Evolutionary conservation across 2,888 invertebrate genomes (phyloP).

Genomic region (Drosophila hawaiiensis): DNA sequence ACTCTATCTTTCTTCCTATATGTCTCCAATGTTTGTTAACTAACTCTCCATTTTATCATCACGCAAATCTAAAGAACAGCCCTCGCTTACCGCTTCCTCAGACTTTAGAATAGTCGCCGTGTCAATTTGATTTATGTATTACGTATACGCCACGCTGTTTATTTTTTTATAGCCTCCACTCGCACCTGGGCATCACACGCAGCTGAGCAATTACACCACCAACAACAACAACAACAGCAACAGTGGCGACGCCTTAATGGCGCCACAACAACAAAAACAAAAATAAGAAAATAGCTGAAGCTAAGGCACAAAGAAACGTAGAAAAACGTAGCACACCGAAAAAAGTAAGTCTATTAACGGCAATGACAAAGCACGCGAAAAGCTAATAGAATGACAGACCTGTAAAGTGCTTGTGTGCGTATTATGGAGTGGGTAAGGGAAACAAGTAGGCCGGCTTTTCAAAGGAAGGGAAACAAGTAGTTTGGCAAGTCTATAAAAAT

Average conservation of each 20-base stretch:
- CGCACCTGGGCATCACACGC: constrained; percentile 65
- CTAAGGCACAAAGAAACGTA: constrained; percentile 26
- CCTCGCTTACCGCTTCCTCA: constrained; percentile 6
- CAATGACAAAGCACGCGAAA: constrained; percentile 81
- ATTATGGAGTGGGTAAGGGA: neutral
- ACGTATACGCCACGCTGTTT: constrained; percentile 62
- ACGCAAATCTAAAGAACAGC: neutral
- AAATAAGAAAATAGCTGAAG: constrained; percentile 12
- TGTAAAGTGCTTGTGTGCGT: constrained; percentile 49
- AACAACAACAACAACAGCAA: constrained; percentile 51
- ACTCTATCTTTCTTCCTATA: neutral
- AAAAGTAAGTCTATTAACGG: constrained; percentile 80
- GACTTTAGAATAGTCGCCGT: constrained; percentile 34
- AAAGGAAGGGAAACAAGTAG: constrained; percentile 52
- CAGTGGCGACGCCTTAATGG: constrained; percentile 53
- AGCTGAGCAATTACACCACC: constrained; percentile 66
- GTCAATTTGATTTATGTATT: constrained; percentile 57
- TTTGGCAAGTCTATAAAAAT: constrained; percentile 78
- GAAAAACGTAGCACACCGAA: constrained; percentile 32
- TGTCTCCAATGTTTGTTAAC: neutral
- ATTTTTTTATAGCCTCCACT: constrained; percentile 57
- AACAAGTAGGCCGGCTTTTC: neutral
- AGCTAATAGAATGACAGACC: constrained; percentile 77
- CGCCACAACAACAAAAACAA: constrained; percentile 23
- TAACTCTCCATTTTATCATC: neutral